Conservation (phyloP, 1,140 invertebrate genomes). For the Pteromalus puparum region DNA sequence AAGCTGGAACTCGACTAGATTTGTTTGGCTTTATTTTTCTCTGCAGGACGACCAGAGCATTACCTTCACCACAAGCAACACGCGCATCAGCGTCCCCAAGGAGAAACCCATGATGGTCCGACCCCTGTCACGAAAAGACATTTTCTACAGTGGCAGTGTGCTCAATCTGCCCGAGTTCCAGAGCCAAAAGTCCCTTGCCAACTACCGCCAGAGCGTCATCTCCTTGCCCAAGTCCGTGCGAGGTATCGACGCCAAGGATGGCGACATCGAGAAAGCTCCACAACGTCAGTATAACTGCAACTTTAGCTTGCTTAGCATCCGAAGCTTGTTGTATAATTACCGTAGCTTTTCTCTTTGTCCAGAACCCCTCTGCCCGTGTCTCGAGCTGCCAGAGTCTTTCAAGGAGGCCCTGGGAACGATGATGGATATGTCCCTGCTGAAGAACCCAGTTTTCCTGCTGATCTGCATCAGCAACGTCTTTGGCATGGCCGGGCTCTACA, state of each 20-base stretch:
- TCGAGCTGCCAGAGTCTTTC: conserved; percentile 86
- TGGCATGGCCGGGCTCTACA: conserved; percentile 95
- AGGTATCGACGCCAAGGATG: conserved; percentile 77
- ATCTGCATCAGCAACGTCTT: conserved; percentile 97
- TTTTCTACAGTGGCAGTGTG: conserved; percentile 98
- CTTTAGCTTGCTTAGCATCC: background rate
- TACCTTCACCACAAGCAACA: conserved; percentile 74
- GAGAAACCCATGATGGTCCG: conserved; percentile 86
- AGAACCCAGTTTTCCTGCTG: conserved; percentile 93
- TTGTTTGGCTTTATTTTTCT: background rate
- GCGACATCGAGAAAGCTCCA: conserved; percentile 80
- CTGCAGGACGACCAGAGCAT: conserved; percentile 72
- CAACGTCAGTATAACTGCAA: conserved; percentile 82
- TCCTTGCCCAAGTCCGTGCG: conserved; percentile 83
- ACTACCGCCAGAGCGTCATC: conserved; percentile 89
- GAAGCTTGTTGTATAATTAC: background rate
- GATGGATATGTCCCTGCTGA: conserved; percentile 93
- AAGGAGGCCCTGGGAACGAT: conserved; percentile 91
- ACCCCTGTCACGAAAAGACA: conserved; percentile 96
- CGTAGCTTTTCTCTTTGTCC: conserved; percentile 49
- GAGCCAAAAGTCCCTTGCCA: conserved; percentile 92
- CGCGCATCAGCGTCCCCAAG: conserved; percentile 66
- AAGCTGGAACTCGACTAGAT: background rate
- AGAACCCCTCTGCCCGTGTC: conserved; percentile 84
- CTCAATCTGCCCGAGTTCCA: conserved; percentile 94